Evolutionary conservation across 2,113 vertebrate species (phyloP).

Genomic region (Dasyurus viverrinus): DNA sequence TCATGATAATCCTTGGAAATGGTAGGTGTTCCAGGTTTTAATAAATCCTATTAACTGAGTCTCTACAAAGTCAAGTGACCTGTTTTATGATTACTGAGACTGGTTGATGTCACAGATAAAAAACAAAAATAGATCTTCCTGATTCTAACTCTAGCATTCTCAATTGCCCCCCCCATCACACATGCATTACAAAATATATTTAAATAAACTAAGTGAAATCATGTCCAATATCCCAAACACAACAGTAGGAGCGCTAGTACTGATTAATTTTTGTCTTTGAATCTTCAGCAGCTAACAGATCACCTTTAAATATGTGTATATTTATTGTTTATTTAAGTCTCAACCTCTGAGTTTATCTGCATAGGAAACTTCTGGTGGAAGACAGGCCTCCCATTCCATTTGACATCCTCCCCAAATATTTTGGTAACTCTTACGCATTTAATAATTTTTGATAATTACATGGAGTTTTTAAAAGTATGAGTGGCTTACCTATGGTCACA

Average conservation of each 20-base stretch:
- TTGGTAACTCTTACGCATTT: background rate
- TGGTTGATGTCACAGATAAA: background rate
- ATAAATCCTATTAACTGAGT: background rate
- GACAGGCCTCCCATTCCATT: background rate
- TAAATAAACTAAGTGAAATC: background rate
- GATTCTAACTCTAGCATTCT: background rate
- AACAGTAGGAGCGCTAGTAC: background rate
- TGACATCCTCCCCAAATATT: background rate
- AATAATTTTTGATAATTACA: background rate
- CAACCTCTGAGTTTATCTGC: background rate
- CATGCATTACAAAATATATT: background rate
- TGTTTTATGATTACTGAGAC: background rate
- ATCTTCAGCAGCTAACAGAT: background rate
- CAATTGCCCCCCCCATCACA: background rate
- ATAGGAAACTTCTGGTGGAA: background rate
- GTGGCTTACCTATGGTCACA: background rate
- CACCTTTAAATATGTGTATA: background rate
- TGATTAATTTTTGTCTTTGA: background rate
- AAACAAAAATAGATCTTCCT: background rate
- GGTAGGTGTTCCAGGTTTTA: background rate
- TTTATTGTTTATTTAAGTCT: background rate
- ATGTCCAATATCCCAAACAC: background rate
- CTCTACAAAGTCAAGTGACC: background rate
- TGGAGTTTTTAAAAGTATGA: background rate
- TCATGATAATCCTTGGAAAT: background rate